phyloP scores from a whole-genome alignment of 2,888 invertebrate species.

The Scaptomyza cyrtandrae region DNA sequence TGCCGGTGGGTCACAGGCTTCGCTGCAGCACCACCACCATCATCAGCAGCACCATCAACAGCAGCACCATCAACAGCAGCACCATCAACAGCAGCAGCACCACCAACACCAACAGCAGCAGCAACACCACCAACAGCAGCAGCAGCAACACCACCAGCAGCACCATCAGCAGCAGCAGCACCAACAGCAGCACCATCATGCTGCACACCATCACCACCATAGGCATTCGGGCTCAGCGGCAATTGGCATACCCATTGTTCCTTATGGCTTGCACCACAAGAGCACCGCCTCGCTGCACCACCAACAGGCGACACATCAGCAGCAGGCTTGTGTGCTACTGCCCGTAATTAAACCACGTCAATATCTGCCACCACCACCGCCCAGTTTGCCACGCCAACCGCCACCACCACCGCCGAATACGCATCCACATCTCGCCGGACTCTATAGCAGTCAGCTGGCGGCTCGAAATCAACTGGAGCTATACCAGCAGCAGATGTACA shows the following conservation, averaged over 20 bases:
- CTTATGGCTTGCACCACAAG: constrained; percentile 87
- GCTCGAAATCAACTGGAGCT: constrained; percentile 92
- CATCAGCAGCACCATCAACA: constrained; percentile 49
- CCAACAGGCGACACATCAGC: constrained; percentile 84
- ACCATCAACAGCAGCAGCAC: background rate
- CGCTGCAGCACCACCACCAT: constrained; percentile 62
- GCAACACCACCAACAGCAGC: constrained; percentile 30
- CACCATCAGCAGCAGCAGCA: constrained; percentile 49
- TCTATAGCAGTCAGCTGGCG: constrained; percentile 89
- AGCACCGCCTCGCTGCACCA: constrained; percentile 86
- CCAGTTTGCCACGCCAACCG: constrained; percentile 87
- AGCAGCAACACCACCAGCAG: constrained; percentile 18
- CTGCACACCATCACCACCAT: constrained; percentile 50
- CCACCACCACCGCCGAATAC: constrained; percentile 88
- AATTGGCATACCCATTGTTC: constrained; percentile 85
- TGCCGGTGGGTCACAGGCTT: constrained; percentile 76
- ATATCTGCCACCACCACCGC: constrained; percentile 88
- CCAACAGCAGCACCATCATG: constrained; percentile 41
- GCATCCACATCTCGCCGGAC: constrained; percentile 88
- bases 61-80: constrained; percentile 37
- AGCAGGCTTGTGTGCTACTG: constrained; percentile 85
- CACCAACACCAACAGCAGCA: constrained; percentile 6
- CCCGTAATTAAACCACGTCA: constrained; percentile 88
- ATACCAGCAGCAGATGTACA: constrained; percentile 94
- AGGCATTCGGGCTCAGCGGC: constrained; percentile 74